Conservation (phyloP, 2,113 vertebrate species). For the Paramormyrops kingsleyae region DNA sequence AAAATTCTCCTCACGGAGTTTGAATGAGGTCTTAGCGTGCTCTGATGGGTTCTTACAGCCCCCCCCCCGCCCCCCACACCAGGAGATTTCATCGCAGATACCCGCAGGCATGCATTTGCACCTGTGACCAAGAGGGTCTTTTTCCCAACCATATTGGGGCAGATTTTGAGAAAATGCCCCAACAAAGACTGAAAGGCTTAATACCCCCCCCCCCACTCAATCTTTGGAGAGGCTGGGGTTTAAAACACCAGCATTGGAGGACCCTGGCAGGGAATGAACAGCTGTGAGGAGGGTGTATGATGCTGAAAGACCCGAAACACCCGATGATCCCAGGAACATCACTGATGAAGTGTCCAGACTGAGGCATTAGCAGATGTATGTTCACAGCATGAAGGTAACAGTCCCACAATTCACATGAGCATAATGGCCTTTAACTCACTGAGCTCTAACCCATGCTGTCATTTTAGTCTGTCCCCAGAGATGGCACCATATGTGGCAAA, state of each 20-base stretch:
- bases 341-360: too few species aligned
- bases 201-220: neutral
- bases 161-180: neutral
- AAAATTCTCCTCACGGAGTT: neutral
- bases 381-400: neutral
- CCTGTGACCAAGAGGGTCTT: neutral
- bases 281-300: neutral
- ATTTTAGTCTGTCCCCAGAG: neutral
- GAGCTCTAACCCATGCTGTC: neutral
- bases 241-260: neutral
- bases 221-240: neutral
- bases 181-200: neutral
- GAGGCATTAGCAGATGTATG: too few species aligned
- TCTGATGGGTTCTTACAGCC: neutral
- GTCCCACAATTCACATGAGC: neutral
- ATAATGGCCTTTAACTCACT: neutral
- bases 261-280: neutral
- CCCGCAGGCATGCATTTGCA: neutral
- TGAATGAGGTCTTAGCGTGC: neutral
- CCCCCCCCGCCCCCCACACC: neutral
- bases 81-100: neutral
- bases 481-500: neutral
- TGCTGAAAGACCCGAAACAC: too few species aligned
- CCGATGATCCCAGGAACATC: too few species aligned
- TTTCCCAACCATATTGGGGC: neutral